Evolutionary conservation across 2,888 invertebrate species (phyloP).

Genomic region (Scrobipalpa costella): DNA sequence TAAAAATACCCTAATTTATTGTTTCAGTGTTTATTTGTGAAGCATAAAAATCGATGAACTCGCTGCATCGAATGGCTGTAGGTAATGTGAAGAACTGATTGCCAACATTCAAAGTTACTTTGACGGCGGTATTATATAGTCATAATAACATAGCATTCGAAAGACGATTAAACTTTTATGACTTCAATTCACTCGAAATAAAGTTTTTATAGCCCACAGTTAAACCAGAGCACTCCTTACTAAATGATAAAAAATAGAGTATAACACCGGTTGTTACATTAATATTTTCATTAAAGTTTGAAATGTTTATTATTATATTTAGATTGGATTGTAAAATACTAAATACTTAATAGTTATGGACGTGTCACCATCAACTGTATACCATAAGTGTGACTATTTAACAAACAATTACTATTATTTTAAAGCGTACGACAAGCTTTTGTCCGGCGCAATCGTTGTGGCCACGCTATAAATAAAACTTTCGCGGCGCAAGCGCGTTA

Average conservation of each 20-base stretch:
- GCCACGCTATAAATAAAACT: slow-evolving; percentile 74
- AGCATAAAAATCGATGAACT: slow-evolving; percentile 9
- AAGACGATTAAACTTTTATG: slow-evolving; percentile 51
- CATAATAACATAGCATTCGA: slow-evolving; percentile 22
- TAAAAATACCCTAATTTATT: slow-evolving; percentile 23
- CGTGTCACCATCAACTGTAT: not conserved
- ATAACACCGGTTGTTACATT: slow-evolving; percentile 9
- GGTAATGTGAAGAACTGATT: slow-evolving; percentile 10
- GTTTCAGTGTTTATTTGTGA: slow-evolving; percentile 2
- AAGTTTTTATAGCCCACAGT: slow-evolving; percentile 23
- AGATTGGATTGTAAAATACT: not conserved
- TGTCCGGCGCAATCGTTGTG: slow-evolving; percentile 56
- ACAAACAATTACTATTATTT: slow-evolving; percentile 36
- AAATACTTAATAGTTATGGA: not conserved
- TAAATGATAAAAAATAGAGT: slow-evolving; percentile 21
- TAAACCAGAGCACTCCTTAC: slow-evolving; percentile 17
- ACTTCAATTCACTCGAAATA: slow-evolving; percentile 41
- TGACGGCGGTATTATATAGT: slow-evolving; percentile 39
- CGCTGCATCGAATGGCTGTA: too few species aligned
- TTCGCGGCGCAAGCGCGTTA: slow-evolving; percentile 74
- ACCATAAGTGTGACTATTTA: slow-evolving; percentile 6
- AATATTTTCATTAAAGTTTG: slow-evolving; percentile 3
- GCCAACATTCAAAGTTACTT: slow-evolving; percentile 51
- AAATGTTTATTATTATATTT: not conserved
- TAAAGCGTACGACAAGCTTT: slow-evolving; percentile 38